Conservation (phyloP, 1,140 invertebrate genomes). For the Adoxophyes honmai region DNA sequence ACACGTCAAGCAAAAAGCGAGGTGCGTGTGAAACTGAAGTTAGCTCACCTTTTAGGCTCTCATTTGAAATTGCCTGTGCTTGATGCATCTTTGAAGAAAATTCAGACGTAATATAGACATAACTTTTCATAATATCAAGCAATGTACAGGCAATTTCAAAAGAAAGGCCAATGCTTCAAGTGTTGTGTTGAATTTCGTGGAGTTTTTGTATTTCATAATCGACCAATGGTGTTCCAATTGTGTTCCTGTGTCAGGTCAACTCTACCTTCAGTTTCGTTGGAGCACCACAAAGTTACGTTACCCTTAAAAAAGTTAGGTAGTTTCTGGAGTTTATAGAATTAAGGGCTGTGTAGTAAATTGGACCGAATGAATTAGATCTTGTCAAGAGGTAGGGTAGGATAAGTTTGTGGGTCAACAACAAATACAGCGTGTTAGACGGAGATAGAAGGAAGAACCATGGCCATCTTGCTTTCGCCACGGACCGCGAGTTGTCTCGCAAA, state of each 20-base stretch:
- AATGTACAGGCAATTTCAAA: not conserved
- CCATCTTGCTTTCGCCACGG: slow-evolving; percentile 74
- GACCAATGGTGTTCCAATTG: not conserved
- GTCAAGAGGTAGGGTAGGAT: not conserved
- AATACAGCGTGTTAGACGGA: slow-evolving; percentile 46
- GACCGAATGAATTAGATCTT: no score
- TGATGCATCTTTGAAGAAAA: no score
- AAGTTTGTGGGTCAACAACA: slow-evolving; percentile 6
- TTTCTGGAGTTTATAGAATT: no score
- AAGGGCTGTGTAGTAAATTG: no score
- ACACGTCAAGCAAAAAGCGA: slow-evolving; percentile 32
- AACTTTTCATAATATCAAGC: no score
- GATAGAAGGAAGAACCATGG: slow-evolving; percentile 58
- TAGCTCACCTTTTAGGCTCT: slow-evolving; percentile 34
- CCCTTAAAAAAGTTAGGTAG: no score
- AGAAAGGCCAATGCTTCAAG: not conserved
- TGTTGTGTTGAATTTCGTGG: not conserved
- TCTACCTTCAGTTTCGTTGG: slow-evolving; percentile 55
- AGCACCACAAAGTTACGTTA: slow-evolving; percentile 20
- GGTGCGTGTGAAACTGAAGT: slow-evolving; percentile 64
- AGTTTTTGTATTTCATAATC: not conserved
- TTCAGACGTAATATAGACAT: no score
- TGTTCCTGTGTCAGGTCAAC: slow-evolving; percentile 1
- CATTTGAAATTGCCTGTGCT: not conserved
- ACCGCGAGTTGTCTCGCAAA: slow-evolving; percentile 46